Percentiles rank a stretch among this genome's conserved stretches.
phyloP scores from a whole-genome alignment of 2,113 vertebrate genomes.

The Neopipo cinnamomea region DNA sequence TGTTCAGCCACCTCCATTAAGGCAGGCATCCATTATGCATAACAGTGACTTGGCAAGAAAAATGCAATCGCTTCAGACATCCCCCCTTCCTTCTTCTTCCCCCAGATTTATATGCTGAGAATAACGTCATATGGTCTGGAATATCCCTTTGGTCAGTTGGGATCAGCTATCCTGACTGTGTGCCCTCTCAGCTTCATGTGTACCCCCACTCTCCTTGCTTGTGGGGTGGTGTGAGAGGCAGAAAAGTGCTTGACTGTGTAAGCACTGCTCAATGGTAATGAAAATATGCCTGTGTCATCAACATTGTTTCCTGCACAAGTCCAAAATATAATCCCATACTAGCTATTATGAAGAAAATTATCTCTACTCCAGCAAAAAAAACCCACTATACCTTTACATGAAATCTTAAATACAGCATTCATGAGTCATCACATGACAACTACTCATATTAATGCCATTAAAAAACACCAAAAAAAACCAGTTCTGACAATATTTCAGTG shows the following conservation, averaged over 20 bases:
- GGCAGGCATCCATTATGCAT: not conserved
- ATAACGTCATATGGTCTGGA: not conserved
- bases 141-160: not conserved
- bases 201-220: accelerated
- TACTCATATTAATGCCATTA: not conserved
- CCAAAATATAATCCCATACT: not conserved
- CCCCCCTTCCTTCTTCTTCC: not conserved
- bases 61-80: accelerated
- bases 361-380: not conserved
- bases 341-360: not conserved
- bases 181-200: not conserved
- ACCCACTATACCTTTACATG: not conserved
- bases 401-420: not conserved
- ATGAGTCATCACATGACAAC: accelerated
- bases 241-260: not conserved
- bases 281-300: accelerated
- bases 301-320: not conserved
- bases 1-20: not conserved
- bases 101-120: not conserved
- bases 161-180: not conserved
- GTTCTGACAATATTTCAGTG: not conserved
- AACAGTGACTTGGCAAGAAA: not conserved
- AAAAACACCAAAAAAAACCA: not conserved
- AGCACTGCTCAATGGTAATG: not conserved
- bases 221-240: too few species aligned